Evolutionary conservation across 1,140 invertebrate species (phyloP), one percentile per base, ranked within the genome.

Genomic region (Polypedilum pembai): DNA sequence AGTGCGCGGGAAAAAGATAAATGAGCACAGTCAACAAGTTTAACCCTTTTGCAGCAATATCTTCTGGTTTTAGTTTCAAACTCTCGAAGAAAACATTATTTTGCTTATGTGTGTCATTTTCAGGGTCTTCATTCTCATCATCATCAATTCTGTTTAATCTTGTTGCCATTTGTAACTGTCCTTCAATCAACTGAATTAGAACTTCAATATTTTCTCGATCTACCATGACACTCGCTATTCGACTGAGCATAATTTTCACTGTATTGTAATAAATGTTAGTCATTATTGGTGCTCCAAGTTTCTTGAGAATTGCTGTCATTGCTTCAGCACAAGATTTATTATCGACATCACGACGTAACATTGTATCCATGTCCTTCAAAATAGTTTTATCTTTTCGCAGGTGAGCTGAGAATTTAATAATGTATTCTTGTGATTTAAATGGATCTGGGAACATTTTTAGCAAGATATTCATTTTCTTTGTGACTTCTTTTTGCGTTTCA

Each of bases 181-280:
- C 65, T 69, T 69, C 65, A 69, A 69, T 69, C 20, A 69, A 69
- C 4, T 69, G 65, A 45, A 92, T 87, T n/a, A 91, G 83, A 75
- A 90, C 84, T 74, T 89, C 87, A 75, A 95, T 86, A 0, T 94
- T 93, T 76, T 92, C 88, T 77, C 91, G 90, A 80, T 99, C 96
- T 17, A 99, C 92, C 91, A 98, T 94, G 2, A 98, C 94, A 0
- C 94, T 96, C 56, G 94, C 96, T 12, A 96, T 92, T 77, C 96
- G 85, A 83, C 98, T 95, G 40, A 98, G 84, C 12, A 98, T 82
- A 88, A 95, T 94, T 85, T 98, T 97, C 18, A 98, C 92, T 1
- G 94, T 96, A 79, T 95, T 96, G 82, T 98, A 98, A 80, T 97
- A 95, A 40, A 95, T 82, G 85, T 98, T 97, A 0, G 94, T 95